phyloP scores from a whole-genome alignment of 2,113 vertebrate genomes.

The Phoxinus phoxinus region DNA sequence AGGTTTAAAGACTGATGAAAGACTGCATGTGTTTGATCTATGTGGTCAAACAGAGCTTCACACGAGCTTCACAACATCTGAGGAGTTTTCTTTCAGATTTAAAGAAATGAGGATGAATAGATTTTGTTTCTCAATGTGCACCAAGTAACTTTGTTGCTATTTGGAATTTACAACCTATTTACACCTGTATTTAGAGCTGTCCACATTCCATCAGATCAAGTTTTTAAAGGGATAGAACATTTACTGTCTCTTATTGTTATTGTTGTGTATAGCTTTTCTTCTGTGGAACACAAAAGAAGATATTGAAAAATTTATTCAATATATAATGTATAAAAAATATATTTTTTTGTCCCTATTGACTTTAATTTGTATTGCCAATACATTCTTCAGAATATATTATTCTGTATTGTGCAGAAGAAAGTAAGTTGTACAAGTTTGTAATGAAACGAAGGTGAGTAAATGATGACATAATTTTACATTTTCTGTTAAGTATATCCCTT shows the following conservation, averaged over 20 bases:
- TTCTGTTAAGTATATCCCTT: too few relatives aligned
- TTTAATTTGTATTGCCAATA: background rate
- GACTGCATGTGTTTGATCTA: constrained; percentile 23
- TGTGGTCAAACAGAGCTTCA: background rate
- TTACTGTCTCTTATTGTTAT: too few relatives aligned
- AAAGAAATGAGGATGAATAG: constrained; percentile 1
- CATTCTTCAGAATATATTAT: background rate
- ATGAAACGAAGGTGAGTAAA: too few relatives aligned
- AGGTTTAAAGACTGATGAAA: constrained; percentile 38
- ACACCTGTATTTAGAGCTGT: background rate
- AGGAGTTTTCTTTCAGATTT: background rate
- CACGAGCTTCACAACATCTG: background rate
- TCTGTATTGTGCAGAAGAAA: background rate
- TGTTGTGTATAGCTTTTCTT: background rate
- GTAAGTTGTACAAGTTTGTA: too few relatives aligned
- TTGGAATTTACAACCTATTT: background rate
- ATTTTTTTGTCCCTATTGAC: too few relatives aligned
- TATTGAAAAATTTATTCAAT: too few relatives aligned
- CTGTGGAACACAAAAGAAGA: background rate
- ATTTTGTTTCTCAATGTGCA: background rate
- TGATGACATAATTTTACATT: too few relatives aligned
- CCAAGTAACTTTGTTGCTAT: background rate
- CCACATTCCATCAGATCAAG: background rate
- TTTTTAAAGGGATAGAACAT: background rate
- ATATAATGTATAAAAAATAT: too few relatives aligned